Evolutionary conservation across 2,888 invertebrate genomes (phyloP).

Genomic region (Drosophila koepferae): DNA sequence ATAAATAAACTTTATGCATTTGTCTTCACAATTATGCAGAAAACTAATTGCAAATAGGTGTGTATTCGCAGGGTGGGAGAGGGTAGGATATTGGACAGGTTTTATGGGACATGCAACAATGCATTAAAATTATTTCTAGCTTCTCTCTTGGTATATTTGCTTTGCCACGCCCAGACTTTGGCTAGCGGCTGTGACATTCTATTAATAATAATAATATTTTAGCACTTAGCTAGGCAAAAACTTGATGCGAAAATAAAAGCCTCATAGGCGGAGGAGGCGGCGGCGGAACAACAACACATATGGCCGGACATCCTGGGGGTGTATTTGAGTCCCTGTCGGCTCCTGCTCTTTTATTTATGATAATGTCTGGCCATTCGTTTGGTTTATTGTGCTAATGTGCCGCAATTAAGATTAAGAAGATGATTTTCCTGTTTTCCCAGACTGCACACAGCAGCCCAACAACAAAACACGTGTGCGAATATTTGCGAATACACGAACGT

Average conservation of each 20-base stretch:
- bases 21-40: slow-evolving; percentile 6
- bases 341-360: slow-evolving; percentile 84
- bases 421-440: slow-evolving; percentile 71
- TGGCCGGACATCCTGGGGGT: slow-evolving; percentile 67
- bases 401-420: slow-evolving; percentile 85
- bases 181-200: slow-evolving; percentile 61
- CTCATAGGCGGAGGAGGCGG: slow-evolving; percentile 1
- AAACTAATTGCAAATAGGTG: slow-evolving; percentile 65
- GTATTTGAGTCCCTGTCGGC: slow-evolving; percentile 66
- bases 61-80: background rate
- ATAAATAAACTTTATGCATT: slow-evolving; percentile 15
- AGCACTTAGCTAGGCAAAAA: slow-evolving; percentile 55
- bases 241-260: slow-evolving; percentile 51
- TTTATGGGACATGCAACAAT: slow-evolving; percentile 67
- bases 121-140: slow-evolving; percentile 58
- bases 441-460: background rate
- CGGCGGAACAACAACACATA: slow-evolving; percentile 31
- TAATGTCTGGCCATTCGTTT: slow-evolving; percentile 84
- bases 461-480: slow-evolving; percentile 36
- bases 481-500: slow-evolving; percentile 1
- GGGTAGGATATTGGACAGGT: background rate
- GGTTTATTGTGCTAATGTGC: slow-evolving; percentile 85
- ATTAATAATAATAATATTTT: slow-evolving; percentile 71
- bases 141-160: background rate
- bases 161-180: slow-evolving; percentile 32